Evolutionary conservation across 2,113 vertebrate genomes (phyloP), one percentile per base, ranked within the genome.

Genomic region (Lipophrys pholis): DNA sequence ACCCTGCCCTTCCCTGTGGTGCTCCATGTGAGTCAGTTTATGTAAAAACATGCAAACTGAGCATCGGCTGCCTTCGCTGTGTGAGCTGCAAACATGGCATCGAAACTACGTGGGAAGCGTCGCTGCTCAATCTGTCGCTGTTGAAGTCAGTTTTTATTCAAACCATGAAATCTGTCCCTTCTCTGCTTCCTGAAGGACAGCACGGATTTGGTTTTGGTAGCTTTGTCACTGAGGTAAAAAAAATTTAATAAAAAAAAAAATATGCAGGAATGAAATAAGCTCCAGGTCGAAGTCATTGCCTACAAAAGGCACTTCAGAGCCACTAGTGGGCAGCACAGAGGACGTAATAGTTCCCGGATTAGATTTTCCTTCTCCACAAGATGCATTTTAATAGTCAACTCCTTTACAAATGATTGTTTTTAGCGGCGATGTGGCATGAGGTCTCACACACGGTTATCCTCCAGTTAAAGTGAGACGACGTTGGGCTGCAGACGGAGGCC

Each of bases 1-100:
- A 83, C 66, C 93, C 94, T 94, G 92, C 93, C 95, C 92, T 91
- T 77, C 70, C 62, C 69, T 76, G 81, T 79, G 76, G 80, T 86
- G 40, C 76, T 84, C 4, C 21, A 30, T 77, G 80, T 86, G 40
- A 78, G 84, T 30, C 21, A 30, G 56, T 81, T 70, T 64, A 52
- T 61, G 63, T 58, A 38, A 1, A 73, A 76, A 68, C 63, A 56
- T 11, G 75, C 79, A 84, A 67, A 73, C 52, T 11, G 62, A 54
- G 52, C 39, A 62, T 65, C 49, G 40, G 52, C 86, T 41, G 41
- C 14, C 41, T 58, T 2, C 69, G 55, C 40, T 53, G 43, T 11
- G 17, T 30, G 61, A 53, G 60, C 46, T 42, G 48, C 8, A 42
- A 66, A 63, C 11, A 12, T 10, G 5, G 8, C 35, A 68, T 65